A percentile compares a stretch with the other conserved stretches of the same genome.
phyloP scores from a whole-genome alignment of 53 echinoderm and acorn worm species.

The Apostichopus leukothele region DNA sequence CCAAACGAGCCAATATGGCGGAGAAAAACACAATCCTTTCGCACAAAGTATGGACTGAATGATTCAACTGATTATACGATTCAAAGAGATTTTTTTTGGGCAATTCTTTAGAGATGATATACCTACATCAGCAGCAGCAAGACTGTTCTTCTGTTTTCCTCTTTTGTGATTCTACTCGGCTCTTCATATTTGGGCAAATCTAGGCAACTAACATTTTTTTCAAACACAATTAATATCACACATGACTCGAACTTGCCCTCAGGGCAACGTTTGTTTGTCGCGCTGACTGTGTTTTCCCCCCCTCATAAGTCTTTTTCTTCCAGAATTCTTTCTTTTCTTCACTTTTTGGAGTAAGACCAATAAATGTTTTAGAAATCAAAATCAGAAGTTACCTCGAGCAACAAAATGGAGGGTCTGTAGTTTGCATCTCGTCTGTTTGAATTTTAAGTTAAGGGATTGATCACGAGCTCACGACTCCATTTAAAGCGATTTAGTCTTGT shows the following conservation, averaged over 20 bases:
- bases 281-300: background rate
- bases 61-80: no score
- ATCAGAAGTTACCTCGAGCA: constrained; percentile 37
- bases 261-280: constrained; percentile 22
- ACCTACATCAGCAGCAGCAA: no score
- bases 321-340: background rate
- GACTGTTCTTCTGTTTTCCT: no score
- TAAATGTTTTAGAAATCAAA: constrained; percentile 38
- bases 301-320: background rate
- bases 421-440: background rate
- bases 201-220: constrained; percentile 16
- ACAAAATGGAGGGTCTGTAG: constrained; percentile 1
- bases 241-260: constrained; percentile 9
- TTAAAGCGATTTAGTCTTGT: background rate
- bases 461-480: background rate
- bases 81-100: no score
- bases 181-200: constrained; percentile 10
- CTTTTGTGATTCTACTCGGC: background rate
- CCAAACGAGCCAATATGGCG: background rate
- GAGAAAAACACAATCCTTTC: background rate
- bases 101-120: no score
- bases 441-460: background rate
- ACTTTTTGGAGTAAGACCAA: background rate
- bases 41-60: no score
- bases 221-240: constrained; percentile 32